Evolutionary conservation across 2,797 vertebrate genomes (phyloP).

Genomic region (Helicolenus hilgendorfi): DNA sequence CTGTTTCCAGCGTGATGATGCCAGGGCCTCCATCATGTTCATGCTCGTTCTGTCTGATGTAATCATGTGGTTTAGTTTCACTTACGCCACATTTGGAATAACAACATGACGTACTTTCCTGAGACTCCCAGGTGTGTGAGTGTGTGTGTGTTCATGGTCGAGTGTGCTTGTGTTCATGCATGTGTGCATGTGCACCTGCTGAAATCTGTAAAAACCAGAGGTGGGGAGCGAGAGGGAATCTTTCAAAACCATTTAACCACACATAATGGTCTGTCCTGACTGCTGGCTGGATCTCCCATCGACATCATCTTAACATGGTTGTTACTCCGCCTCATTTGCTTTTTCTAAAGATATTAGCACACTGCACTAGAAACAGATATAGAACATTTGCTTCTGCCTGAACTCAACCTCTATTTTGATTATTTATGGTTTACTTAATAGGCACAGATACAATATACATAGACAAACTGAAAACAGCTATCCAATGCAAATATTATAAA

Average conservation of each 20-base stretch:
- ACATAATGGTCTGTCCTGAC: constrained; percentile 47
- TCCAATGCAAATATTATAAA: not conserved
- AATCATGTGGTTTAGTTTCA: constrained; percentile 46
- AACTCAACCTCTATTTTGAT: constrained; percentile 4
- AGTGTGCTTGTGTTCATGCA: constrained; percentile 29
- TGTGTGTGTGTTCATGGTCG: not conserved
- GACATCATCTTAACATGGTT: constrained; percentile 53
- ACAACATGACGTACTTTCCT: constrained; percentile 25
- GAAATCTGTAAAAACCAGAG: constrained; percentile 35
- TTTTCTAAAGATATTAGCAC: constrained; percentile 50
- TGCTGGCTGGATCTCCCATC: constrained; percentile 38
- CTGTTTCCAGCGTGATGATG: not conserved
- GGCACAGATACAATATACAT: not conserved
- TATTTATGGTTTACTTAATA: not conserved
- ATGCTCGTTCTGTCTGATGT: not conserved
- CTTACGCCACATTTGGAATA: constrained; percentile 43
- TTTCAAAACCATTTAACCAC: constrained; percentile 62
- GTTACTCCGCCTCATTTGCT: constrained; percentile 67
- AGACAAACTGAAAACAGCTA: not conserved
- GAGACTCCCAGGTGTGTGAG: constrained; percentile 14
- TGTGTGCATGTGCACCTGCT: constrained; percentile 56
- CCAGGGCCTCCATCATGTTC: not conserved
- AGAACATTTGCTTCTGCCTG: constrained; percentile 15
- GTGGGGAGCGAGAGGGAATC: constrained; percentile 43
- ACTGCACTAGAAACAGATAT: constrained; percentile 23